Evolutionary conservation across 2,797 vertebrate genomes (phyloP), one percentile per base, ranked within the genome.

Genomic region (Typhlichthys eigenmanni): DNA sequence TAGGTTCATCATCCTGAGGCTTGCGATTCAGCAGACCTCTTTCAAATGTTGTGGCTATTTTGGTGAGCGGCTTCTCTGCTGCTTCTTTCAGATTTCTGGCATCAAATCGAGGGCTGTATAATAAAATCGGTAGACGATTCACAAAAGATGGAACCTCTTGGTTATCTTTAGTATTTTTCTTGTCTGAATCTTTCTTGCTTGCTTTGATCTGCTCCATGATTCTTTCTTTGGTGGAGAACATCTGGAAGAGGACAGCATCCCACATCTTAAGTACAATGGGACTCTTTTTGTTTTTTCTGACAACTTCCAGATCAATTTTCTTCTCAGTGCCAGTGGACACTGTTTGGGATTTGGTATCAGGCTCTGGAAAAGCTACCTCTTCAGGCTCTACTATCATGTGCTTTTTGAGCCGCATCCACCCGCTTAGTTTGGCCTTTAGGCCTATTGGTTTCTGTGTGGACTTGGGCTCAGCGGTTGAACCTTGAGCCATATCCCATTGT

Each of bases 61-160:
- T 91, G 0, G 88, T 84, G 12, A 95, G 88, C 0, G 94, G 93
- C 69, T 93, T 94, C 34, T 89, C 80, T 6, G 93, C 95, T 1
- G 93, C 92, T 63, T 98, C 95, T 72, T 92, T 97, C 34, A 98
- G 91, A 58, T 96, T 99, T 57, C 96, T 89, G 52, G 97, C 97
- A 0, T 99, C 90, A 16, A 98, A 98, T 0, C 91, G 93, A 0
- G 97, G 97, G 13, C 94, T 93, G 69, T 94, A 94, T 0, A 99
- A 85, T 14, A 96, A 84, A 63, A 98, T 76, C 0, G 97, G 96
- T 9, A 98, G 78, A 13, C 90, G 94, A n/a, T 80, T 90, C 29
- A 85, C 80, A 62, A 91, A 90, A 0, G 89, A 88, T 1, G 84
- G 47, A 47, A 91, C 65, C 0, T 89, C 86, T 49, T 75, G 76